Evolutionary conservation across 92 coral and sea anemone genomes (phyloP).

Genomic region (Palythoa caribaeorum): DNA sequence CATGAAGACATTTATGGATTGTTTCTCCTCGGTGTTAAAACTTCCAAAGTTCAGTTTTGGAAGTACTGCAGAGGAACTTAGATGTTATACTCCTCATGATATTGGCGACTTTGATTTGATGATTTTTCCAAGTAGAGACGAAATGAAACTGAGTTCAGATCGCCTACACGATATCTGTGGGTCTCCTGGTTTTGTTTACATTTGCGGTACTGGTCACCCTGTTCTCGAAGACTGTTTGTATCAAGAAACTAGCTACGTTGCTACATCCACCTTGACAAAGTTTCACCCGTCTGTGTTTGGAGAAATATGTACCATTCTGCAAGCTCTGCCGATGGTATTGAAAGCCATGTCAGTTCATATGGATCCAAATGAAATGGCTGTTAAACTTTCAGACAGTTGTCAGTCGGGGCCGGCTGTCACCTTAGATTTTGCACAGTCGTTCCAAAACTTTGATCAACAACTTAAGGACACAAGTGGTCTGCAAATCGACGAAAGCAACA

Average conservation of each 20-base stretch:
- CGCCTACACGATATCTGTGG: too few relatives aligned
- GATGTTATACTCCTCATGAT: conserved; percentile 56
- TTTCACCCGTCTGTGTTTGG: conserved; percentile 51
- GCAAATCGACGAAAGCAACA: background rate
- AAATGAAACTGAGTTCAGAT: background rate
- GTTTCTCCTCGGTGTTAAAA: background rate
- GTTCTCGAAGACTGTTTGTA: conserved; percentile 27
- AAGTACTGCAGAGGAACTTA: conserved; percentile 69
- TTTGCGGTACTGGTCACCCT: too few relatives aligned
- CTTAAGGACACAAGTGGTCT: conserved; percentile 11
- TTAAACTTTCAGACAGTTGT: background rate
- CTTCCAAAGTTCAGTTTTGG: conserved; percentile 46
- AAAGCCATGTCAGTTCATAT: conserved; percentile 8
- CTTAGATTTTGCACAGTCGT: conserved; percentile 50
- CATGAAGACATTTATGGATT: background rate
- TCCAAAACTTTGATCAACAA: conserved; percentile 38
- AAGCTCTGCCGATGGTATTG: conserved; percentile 1
- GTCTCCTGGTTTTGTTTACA: too few relatives aligned
- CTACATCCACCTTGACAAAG: too few relatives aligned
- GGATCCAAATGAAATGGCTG: conserved; percentile 29
- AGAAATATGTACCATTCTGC: conserved; percentile 1
- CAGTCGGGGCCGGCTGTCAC: conserved; percentile 24
- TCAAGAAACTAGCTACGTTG: conserved; percentile 53
- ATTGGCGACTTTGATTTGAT: conserved; percentile 3
- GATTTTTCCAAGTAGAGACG: conserved; percentile 59